Base-by-base conservation (phyloP, 1,140 invertebrate genomes). In the Phortica variegata region DNA sequence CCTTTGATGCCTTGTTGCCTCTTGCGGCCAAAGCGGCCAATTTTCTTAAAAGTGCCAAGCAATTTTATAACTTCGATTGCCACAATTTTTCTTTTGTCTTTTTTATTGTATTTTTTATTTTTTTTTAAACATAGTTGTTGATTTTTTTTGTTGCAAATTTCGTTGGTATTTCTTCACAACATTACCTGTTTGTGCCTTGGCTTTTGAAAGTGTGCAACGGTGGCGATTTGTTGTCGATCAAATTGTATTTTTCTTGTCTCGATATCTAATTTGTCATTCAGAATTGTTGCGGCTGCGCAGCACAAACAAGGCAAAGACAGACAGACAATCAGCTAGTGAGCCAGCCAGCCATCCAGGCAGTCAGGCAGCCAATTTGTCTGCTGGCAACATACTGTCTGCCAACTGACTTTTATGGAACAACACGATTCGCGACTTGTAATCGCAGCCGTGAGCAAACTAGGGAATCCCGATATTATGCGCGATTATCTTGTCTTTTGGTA, bases 251-350 rank as follows among this genome's bases (percentile, higher is more conserved):
- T 68, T 68, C 23, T 26, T 26, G 23, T 26, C 23, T 26, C 63
- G 63, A 68, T 68, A 68, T 63, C 69, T 62, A 66, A 73, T 69
- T 73, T 73, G 70, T 73, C 70, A 73, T 73, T 73, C 60, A 70
- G 59, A 41, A 47, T n/a, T 39, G 49, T 34, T 40, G 45, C 47
- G 37, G 56, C 49, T 34, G 37, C 49, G 43, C n/a, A n/a, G 29
- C 38, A 41, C 23, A 37, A 31, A 17, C 36, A 19, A 20, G 20
- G 39, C 42, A 50, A 40, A 44, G 34, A 46, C 44, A 47, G 47
- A 50, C 44, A 44, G 48, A 33, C 46, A 58, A 59, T 65, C 60
- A 60, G 45, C 51, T 37, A 20, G 31, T 29, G 9, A 23, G 36
- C 17, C 32, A 33, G 23, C 54, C 32, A 33, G 42, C 31, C 20